These are phyloP conservation scores for Lutjanus erythropterus DNA, from an alignment of 2,113 vertebrate species.

Conservation along the genomic window DNA sequence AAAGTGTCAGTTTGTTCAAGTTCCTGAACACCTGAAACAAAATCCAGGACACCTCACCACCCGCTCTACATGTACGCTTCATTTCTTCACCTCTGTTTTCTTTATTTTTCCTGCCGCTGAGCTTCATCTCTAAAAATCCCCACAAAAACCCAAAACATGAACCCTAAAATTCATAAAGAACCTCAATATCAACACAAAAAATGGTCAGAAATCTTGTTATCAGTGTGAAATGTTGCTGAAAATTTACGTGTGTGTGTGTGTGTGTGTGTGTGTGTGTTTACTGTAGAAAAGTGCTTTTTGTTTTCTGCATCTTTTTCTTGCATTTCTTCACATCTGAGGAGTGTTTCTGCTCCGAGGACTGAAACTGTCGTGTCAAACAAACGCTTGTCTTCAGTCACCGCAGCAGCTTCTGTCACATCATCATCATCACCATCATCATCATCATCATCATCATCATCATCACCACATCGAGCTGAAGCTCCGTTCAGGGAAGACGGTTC, in stretches of 20 bases:
- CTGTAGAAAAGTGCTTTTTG: too few relatives aligned
- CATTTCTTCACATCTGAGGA: not conserved
- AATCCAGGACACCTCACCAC: slow-evolving; percentile 14
- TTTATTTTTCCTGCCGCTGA: not conserved
- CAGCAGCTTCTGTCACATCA: not conserved
- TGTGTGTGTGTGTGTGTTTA: too few relatives aligned
- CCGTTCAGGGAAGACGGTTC: not conserved
- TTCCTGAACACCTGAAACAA: slow-evolving; percentile 12
- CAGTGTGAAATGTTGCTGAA: not conserved
- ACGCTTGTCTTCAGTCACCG: not conserved
- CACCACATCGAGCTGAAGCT: not conserved
- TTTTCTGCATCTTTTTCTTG: not conserved
- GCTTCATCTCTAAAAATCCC: not conserved
- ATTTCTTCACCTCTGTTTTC: not conserved
- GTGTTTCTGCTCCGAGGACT: not conserved
- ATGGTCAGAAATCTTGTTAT: too few relatives aligned
- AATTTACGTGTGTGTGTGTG: not conserved
- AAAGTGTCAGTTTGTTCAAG: slow-evolving; percentile 4
- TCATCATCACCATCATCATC: too few relatives aligned
- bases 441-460: too few relatives aligned
- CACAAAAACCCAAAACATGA: too few relatives aligned
- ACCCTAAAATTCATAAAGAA: too few relatives aligned
- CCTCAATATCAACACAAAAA: too few relatives aligned
- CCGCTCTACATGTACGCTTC: too few relatives aligned
- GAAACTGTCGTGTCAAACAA: not conserved